These are phyloP conservation scores for Microtus obscurus DNA, from an alignment of 2,797 vertebrate genomes.

Conservation along the genomic window DNA sequence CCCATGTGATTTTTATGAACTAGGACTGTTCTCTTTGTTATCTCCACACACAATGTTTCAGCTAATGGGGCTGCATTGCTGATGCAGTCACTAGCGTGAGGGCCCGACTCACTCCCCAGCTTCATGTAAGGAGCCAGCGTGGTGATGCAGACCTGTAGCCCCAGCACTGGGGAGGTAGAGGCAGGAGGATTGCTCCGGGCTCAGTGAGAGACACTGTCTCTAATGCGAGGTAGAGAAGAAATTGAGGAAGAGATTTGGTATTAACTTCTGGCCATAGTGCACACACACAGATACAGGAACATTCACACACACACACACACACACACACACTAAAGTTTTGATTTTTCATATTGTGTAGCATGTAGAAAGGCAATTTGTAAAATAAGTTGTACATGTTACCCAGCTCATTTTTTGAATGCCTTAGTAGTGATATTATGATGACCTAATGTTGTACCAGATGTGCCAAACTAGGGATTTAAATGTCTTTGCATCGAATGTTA, in stretches of 20 bases:
- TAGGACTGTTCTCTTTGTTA: constrained; percentile 6
- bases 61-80: background rate
- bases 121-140: background rate
- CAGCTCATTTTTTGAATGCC: background rate
- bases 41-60: background rate
- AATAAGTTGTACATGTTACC: background rate
- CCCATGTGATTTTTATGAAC: background rate
- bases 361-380: background rate
- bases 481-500: constrained; percentile 37
- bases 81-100: background rate
- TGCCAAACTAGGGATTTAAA: constrained; percentile 21
- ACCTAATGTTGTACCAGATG: background rate
- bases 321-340: background rate
- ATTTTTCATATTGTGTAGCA: background rate
- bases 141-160: background rate
- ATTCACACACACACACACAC: background rate
- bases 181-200: background rate
- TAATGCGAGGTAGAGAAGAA: background rate
- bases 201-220: background rate
- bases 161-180: background rate
- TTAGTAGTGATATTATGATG: background rate
- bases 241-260: background rate
- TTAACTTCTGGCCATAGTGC: background rate
- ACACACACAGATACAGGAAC: background rate
- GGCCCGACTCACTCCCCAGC: background rate